Evolutionary conservation across 2,113 vertebrate species (phyloP).

Genomic region (Catharus fuscescens): DNA sequence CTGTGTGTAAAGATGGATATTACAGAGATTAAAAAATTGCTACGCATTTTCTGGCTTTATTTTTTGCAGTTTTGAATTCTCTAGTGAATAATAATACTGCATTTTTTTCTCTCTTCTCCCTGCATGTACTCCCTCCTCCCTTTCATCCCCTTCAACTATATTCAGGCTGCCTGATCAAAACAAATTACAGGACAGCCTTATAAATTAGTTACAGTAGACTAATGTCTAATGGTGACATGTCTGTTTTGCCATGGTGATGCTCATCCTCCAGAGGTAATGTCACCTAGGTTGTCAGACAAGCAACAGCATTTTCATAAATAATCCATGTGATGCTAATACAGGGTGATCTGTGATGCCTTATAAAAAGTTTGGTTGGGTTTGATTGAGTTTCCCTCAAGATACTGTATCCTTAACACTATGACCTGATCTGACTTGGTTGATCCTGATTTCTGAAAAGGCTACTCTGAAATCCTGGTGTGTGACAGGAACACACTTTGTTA

Average conservation of each 20-base stretch:
- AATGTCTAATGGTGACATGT: constrained; percentile 71
- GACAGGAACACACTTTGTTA: not conserved
- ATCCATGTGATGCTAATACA: constrained; percentile 73
- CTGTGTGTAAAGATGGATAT: not conserved
- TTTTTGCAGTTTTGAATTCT: constrained; percentile 36
- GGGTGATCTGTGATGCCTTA: constrained; percentile 65
- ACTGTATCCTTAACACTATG: constrained; percentile 3
- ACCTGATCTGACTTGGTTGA: not conserved
- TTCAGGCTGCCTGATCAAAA: constrained; percentile 71
- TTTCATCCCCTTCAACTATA: constrained; percentile 63
- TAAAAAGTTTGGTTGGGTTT: constrained; percentile 63
- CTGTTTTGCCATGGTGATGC: constrained; percentile 73
- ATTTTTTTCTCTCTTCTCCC: constrained; percentile 11
- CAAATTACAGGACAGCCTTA: constrained; percentile 74
- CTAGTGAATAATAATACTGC: constrained; percentile 24
- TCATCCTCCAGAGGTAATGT: constrained; percentile 74
- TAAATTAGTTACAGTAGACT: constrained; percentile 75
- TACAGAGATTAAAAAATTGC: not conserved
- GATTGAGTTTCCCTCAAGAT: constrained; percentile 55
- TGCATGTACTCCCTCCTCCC: not conserved
- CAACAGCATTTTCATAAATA: constrained; percentile 75
- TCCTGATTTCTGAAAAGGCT: constrained; percentile 7
- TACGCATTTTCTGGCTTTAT: not conserved
- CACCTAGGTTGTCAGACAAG: constrained; percentile 73
- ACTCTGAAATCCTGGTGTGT: not conserved